Base-by-base conservation (phyloP, 2,797 vertebrate species). In the Limosa lapponica region DNA sequence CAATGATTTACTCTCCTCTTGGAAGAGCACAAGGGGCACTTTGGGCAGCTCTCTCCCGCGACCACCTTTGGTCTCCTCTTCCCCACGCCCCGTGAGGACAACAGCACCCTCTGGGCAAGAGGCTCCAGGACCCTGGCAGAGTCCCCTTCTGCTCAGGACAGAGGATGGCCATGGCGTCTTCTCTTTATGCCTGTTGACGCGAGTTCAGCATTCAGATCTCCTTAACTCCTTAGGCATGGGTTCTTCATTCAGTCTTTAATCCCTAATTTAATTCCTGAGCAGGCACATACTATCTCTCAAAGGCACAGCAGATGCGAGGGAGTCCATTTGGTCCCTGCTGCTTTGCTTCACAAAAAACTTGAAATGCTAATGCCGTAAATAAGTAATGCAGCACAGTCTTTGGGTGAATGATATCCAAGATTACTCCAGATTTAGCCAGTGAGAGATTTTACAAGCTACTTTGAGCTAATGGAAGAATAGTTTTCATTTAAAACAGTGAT, bases 361-460 rank as follows among this genome's bases (percentile, higher is more conserved):
- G 17, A 87, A 77, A 78, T 65, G 83, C 52, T 89, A 52, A 80
- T 74, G 87, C 41, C 7, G 6, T 28, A 89, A 93, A 86, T 81
- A 90, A 80, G 54, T 36, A 46, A 85, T 62, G 59, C 59, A 81
- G 51, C 64, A 82, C 67, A 69, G 4, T 37, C 78, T 52, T 70
- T n/a, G 30, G n/a, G 80, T 85, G 82, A 91, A 67, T 57, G 69
- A 78, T 71, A 71, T 27, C 71, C 59, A 77, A 2, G 8, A 12
- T 79, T 61, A 67, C 72, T 86, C 82, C 78, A 88, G 66, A 59
- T 83, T 93, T 82, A 92, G 62, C 82, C 52, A 71, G 46, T 48
- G 62, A 91, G 88, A 90, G 72, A 86, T 74, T 90, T 90, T 72
- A 73, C 32, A 81, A 74, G 81, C 52, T 93, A 23, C 94, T 81